phyloP scores from a whole-genome alignment of 1,140 invertebrate genomes.

The Oryctes rhinoceros region DNA sequence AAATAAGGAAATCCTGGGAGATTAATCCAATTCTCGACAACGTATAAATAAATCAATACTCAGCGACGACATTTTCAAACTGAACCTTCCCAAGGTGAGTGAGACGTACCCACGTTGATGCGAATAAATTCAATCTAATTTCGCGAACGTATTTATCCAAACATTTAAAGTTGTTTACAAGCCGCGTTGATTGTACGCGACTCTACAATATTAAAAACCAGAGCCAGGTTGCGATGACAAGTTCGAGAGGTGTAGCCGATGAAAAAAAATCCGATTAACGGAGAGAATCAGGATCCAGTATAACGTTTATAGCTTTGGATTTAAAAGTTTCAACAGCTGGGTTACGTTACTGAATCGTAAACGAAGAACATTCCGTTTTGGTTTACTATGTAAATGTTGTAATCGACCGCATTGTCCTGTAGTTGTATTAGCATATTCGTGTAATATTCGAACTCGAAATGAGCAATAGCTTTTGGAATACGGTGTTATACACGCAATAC shows the following conservation, averaged over 20 bases:
- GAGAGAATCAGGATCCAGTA: no score
- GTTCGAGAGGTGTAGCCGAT: no score
- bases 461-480: constrained; percentile 36
- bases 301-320: no score
- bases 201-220: background rate
- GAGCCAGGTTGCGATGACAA: no score
- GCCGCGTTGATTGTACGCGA: background rate
- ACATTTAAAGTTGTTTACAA: constrained; percentile 4
- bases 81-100: background rate
- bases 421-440: constrained; percentile 42
- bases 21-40: constrained; percentile 12
- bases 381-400: constrained; percentile 44
- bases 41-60: constrained; percentile 15
- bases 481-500: background rate
- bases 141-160: background rate
- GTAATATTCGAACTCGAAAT: constrained; percentile 38
- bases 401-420: constrained; percentile 38
- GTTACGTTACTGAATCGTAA: no score
- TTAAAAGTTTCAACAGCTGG: no score
- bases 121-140: constrained; percentile 7
- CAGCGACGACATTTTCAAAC: background rate
- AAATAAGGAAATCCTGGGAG: background rate
- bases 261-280: no score
- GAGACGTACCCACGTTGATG: background rate
- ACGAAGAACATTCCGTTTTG: background rate